Evolutionary conservation across 2,888 invertebrate species (phyloP).

Genomic region (Hetaerina titia): DNA sequence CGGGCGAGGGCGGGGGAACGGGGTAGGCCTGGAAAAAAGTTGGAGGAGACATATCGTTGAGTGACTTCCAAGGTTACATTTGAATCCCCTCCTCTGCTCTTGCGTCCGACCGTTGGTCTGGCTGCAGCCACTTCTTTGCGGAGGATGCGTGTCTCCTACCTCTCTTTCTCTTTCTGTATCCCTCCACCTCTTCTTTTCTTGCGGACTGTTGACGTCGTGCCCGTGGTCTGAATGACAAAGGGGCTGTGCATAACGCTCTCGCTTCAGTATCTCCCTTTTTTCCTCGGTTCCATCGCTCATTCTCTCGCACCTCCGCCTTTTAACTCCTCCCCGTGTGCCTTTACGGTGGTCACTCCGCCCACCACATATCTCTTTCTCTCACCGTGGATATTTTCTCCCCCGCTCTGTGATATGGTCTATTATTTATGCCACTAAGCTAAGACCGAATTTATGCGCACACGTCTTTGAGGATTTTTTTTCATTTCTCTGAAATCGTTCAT

Average conservation of each 20-base stretch:
- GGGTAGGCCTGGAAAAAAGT: not conserved
- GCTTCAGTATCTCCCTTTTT: not conserved
- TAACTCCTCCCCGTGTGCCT: not conserved
- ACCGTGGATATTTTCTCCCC: not conserved
- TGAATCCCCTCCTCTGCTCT: slow-evolving; percentile 37
- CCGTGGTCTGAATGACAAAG: slow-evolving; percentile 55
- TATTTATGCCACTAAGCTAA: slow-evolving; percentile 7
- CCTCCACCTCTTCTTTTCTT: not conserved
- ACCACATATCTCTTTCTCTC: not conserved
- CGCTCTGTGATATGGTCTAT: not conserved
- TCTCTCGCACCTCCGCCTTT: not conserved
- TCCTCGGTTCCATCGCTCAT: not conserved
- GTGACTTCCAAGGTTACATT: slow-evolving; percentile 64
- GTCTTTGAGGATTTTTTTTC: not conserved
- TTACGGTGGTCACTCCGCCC: not conserved
- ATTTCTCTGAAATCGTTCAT: not conserved
- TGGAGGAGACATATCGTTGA: slow-evolving; percentile 43
- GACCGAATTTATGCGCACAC: not conserved
- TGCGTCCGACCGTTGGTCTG: slow-evolving; percentile 27
- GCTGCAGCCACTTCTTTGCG: not conserved
- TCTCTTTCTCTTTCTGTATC: not conserved
- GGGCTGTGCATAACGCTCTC: slow-evolving; percentile 15
- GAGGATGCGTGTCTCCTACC: not conserved
- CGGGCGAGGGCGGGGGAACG: not conserved
- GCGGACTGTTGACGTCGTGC: slow-evolving; percentile 25